Evolutionary conservation across 1,140 invertebrate genomes (phyloP), one percentile per base, ranked within the genome.

Genomic region (Dendrolimus punctatus): DNA sequence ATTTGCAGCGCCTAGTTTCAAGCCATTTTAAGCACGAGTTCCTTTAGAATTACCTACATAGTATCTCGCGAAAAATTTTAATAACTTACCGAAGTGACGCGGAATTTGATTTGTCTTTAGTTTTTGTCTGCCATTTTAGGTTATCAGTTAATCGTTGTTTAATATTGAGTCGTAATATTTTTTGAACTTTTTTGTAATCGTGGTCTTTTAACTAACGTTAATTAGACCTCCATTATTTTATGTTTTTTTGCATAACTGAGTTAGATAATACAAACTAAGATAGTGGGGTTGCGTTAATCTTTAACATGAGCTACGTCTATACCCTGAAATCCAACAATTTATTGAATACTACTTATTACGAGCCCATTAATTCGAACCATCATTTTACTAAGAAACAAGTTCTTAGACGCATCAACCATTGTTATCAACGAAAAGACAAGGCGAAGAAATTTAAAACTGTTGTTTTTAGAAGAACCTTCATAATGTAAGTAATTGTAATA

Each of bases 231-330:
- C 66, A 42, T 54, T 53, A 60, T 23, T 53, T 10, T 55, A 51
- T 55, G 46, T 49, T 54, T 56, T 56, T 36, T 51, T 44, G 6
- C 5, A 9, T 23, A 23, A 23, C 8, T 39, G 39, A 10, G 8
- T 38, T 40, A 9, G 38, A 40, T 51, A 51, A 52, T 40, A 49
- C 5, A 47, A 44, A 52, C 9, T 39, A 52, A 10, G 38, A 41
- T 49, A 58, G 36, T 9, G 46, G 40, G 37, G 41, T 43, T 8
- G 8, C 10, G 9, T 23, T 47, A 57, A 39, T 60, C 46, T 57
- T 58, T 81, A 80, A 62, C 66, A 81, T 81, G 78, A 73, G 68
- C 75, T 71, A 66, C 68, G 70, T 55, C 55, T 68, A 72, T 60
- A 61, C 40, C 7, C 55, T 68, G 66, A 46, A 60, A 72, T 8